phyloP scores from a whole-genome alignment of 2,113 vertebrate species.

The Alces alces region DNA sequence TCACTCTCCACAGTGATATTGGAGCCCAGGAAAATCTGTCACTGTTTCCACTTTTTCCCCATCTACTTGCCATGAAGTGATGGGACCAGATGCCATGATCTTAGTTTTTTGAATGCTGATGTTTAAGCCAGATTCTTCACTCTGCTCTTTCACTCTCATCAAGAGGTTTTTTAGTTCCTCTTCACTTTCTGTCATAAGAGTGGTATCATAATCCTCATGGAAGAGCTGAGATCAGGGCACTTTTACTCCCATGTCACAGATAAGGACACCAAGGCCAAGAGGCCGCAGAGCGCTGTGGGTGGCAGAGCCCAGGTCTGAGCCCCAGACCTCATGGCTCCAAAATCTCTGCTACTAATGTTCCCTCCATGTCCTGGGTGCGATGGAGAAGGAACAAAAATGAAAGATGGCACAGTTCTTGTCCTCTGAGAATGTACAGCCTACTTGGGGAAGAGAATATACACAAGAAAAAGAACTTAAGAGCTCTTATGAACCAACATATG shows the following conservation, averaged over 20 bases:
- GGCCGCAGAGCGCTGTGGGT: background rate
- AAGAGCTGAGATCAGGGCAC: background rate
- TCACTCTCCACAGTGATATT: background rate
- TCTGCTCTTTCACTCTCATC: background rate
- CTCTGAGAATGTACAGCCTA: background rate
- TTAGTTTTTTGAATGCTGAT: background rate
- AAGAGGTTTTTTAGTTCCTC: background rate
- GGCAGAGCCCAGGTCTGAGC: background rate
- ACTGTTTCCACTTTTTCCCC: background rate
- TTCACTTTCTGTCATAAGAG: background rate
- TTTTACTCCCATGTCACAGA: background rate
- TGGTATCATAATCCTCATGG: background rate
- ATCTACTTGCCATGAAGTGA: background rate
- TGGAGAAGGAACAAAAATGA: background rate
- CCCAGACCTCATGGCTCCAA: background rate
- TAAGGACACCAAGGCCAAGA: background rate
- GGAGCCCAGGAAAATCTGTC: background rate
- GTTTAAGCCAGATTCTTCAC: background rate
- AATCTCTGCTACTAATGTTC: background rate
- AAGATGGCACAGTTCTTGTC: background rate
- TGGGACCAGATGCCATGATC: fast-evolving
- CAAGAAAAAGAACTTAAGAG: background rate
- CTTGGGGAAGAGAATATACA: background rate
- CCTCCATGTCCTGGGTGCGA: background rate
- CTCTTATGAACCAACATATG: background rate